These are phyloP conservation scores for Amphilophus citrinellus DNA, from an alignment of 2,113 vertebrate genomes.

Conservation along the genomic window DNA sequence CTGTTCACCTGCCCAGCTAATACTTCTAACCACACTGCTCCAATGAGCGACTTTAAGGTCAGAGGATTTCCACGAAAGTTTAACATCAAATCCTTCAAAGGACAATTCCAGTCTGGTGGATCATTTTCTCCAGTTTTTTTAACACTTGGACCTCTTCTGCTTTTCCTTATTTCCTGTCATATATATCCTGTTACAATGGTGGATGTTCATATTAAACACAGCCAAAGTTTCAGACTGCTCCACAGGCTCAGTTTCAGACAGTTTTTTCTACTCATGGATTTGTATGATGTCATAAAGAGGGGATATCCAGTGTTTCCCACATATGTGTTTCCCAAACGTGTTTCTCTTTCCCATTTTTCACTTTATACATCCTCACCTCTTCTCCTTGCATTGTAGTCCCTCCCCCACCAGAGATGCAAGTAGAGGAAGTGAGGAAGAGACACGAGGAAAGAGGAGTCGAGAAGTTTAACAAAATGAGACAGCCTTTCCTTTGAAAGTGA, in stretches of 20 bases:
- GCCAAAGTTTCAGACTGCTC: conserved; percentile 1
- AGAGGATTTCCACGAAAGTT: background rate
- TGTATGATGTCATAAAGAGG: background rate
- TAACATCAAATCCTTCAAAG: background rate
- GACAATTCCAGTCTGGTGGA: background rate
- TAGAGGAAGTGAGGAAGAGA: background rate
- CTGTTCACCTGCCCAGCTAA: background rate
- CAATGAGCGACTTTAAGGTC: background rate
- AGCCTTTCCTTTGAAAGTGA: background rate
- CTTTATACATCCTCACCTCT: background rate
- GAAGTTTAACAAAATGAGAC: no score
- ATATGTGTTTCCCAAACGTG: background rate
- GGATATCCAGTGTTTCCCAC: background rate
- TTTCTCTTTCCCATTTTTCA: background rate
- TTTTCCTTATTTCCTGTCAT: background rate
- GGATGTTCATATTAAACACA: background rate
- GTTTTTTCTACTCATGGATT: background rate
- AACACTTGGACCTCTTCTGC: background rate
- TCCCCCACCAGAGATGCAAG: background rate
- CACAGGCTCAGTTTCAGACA: background rate
- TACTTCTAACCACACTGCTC: background rate
- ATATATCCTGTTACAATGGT: background rate
- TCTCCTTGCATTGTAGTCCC: background rate
- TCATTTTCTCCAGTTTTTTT: background rate
- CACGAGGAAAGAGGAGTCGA: background rate